Percentiles rank a stretch among this genome's conserved stretches.
phyloP scores from a whole-genome alignment of 2,113 vertebrate genomes.

The Montifringilla adamsi region DNA sequence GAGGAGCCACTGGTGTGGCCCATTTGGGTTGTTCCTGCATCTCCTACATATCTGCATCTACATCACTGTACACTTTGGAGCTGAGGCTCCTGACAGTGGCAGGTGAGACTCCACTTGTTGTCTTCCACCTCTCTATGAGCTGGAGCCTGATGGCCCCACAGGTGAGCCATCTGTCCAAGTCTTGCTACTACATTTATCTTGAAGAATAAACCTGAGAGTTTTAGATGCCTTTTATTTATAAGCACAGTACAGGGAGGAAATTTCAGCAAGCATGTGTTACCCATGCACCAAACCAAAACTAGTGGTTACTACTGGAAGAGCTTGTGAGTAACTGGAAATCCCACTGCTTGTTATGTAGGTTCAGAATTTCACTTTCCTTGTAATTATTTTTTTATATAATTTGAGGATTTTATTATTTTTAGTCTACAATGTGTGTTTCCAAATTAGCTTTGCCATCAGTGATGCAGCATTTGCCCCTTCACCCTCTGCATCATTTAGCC shows the following conservation, averaged over 20 bases:
- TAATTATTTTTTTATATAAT: not conserved
- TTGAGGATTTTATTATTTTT: not conserved
- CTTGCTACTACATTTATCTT: not conserved
- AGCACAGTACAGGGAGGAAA: not conserved
- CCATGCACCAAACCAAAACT: not conserved
- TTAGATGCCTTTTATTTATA: not conserved
- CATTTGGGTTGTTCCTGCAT: not conserved
- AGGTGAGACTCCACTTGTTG: not conserved
- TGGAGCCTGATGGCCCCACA: not conserved
- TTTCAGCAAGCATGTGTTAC: not conserved
- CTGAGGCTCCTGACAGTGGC: not conserved
- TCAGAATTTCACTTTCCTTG: not conserved
- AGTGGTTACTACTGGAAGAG: not conserved
- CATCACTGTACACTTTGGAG: not conserved
- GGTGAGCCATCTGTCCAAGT: not conserved
- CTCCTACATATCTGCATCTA: not conserved
- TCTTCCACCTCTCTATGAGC: not conserved
- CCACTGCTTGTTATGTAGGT: not conserved
- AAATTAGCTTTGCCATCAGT: not conserved
- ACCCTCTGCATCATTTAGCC: not conserved
- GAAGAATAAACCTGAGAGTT: not conserved
- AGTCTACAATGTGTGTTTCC: not conserved
- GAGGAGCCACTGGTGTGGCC: not conserved
- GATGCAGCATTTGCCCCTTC: not conserved
- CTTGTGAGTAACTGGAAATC: not conserved